phyloP scores from a whole-genome alignment of 2,888 invertebrate genomes.

The Drosophila engyochracea region DNA sequence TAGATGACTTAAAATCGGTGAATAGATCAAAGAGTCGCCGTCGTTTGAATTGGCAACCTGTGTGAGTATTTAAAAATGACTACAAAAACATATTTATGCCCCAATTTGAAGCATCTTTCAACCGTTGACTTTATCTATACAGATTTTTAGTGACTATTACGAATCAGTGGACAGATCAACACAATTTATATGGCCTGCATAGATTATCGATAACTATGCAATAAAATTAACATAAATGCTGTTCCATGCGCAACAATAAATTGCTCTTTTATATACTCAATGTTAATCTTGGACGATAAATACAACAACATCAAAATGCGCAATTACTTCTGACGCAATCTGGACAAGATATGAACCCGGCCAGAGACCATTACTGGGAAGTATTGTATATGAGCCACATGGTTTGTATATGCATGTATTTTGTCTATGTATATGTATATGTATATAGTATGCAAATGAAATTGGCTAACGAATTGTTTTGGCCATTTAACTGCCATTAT shows the following conservation, averaged over 20 bases:
- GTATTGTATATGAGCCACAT: constrained; percentile 8
- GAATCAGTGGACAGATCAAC: neutral
- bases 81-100: neutral
- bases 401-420: constrained; percentile 23
- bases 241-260: constrained; percentile 16
- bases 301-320: constrained; percentile 17
- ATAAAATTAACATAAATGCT: constrained; percentile 36
- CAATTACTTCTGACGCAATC: constrained; percentile 58
- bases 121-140: neutral
- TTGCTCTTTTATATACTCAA: constrained; percentile 31
- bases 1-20: neutral
- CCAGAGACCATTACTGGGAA: neutral
- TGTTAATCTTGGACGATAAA: constrained; percentile 16
- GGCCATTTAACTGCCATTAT: constrained; percentile 72
- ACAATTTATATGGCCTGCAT: neutral
- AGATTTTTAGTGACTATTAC: constrained; percentile 1
- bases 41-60: constrained; percentile 1
- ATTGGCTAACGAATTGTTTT: constrained; percentile 64
- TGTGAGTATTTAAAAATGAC: neutral
- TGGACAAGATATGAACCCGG: constrained; percentile 30
- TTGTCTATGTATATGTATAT: constrained; percentile 4
- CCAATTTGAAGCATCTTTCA: neutral
- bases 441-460: constrained; percentile 52
- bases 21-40: constrained; percentile 7
- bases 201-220: constrained; percentile 32